A percentile compares a stretch with the other conserved stretches of the same genome.
phyloP scores from a whole-genome alignment of 2,888 invertebrate genomes.

The Apomyelois bistriatella region DNA sequence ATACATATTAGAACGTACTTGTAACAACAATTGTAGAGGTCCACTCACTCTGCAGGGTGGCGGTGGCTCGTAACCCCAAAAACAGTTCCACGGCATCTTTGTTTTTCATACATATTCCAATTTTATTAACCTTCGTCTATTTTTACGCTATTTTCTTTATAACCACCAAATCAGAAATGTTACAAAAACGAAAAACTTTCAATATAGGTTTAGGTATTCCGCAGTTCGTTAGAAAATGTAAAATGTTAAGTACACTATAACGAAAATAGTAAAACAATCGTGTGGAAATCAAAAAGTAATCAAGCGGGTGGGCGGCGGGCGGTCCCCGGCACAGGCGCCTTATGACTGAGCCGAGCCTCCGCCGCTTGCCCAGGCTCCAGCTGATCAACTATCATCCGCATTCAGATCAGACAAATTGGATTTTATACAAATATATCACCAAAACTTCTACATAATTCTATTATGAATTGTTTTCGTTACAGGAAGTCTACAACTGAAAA shows the following conservation, averaged over 20 bases:
- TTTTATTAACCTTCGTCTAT: slow-evolving; percentile 13
- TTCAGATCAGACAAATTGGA: too few relatives aligned
- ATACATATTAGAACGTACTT: slow-evolving; percentile 43
- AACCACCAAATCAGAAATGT: background rate
- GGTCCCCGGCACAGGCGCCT: slow-evolving; percentile 43
- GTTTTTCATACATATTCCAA: slow-evolving; percentile 28
- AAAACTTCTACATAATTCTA: too few relatives aligned
- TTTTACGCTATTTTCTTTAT: background rate
- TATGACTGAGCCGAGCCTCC: slow-evolving; percentile 43
- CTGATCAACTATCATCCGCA: slow-evolving; percentile 33
- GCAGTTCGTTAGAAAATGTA: background rate
- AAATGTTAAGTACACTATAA: too few relatives aligned
- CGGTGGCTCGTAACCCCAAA: slow-evolving; percentile 71
- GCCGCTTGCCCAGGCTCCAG: slow-evolving; percentile 46
- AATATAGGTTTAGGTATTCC: background rate
- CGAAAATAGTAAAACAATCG: slow-evolving; percentile 4
- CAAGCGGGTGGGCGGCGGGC: slow-evolving; percentile 29
- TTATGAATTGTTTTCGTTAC: too few relatives aligned
- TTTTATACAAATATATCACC: too few relatives aligned
- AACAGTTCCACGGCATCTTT: slow-evolving; percentile 71
- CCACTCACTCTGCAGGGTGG: slow-evolving; percentile 68
- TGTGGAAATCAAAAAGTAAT: background rate
- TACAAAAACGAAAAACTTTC: too few relatives aligned
- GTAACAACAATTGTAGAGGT: slow-evolving; percentile 57
- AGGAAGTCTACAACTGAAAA: too few relatives aligned